A percentile compares a stretch with the other conserved stretches of the same genome.
Conservation (phyloP, 1,140 invertebrate genomes). For the Rhyzopertha dominica region DNA sequence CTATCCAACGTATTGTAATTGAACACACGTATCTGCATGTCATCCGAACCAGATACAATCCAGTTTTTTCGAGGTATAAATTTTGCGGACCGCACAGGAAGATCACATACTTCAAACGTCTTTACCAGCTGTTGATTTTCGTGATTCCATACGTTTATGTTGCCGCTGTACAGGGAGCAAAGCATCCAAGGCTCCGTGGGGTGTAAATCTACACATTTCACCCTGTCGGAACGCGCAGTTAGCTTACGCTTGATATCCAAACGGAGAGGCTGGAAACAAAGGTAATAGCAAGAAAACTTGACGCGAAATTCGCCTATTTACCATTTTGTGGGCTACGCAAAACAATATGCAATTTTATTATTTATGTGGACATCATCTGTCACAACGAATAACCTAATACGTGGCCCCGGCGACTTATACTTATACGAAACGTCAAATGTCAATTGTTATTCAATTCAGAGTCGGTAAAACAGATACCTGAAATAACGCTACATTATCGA, state of each 20-base stretch:
- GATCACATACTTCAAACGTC: constrained; percentile 92
- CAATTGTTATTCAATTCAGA: too few species aligned
- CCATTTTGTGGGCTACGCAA: too few species aligned
- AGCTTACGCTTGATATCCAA: constrained; percentile 97
- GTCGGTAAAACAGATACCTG: too few species aligned
- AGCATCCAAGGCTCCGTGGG: constrained; percentile 98
- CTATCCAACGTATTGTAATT: constrained; percentile 99
- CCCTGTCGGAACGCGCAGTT: constrained; percentile 93
- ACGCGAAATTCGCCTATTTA: too few species aligned
- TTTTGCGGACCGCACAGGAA: constrained; percentile 91
- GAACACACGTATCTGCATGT: constrained; percentile 92
- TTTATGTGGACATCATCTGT: too few species aligned
- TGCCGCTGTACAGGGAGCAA: constrained; percentile 96
- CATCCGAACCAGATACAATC: constrained; percentile 97
- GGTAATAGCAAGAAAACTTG: too few species aligned
- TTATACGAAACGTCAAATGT: too few species aligned
- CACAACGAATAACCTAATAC: too few species aligned
- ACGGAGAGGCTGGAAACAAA: constrained; percentile 73
- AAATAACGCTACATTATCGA: too few species aligned
- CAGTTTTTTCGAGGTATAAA: constrained; percentile 98
- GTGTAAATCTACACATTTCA: constrained; percentile 97
- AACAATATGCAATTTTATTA: too few species aligned
- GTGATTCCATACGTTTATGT: constrained; percentile 99
- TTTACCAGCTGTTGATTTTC: constrained; percentile 91
- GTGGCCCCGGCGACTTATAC: too few species aligned